Evolutionary conservation across 2,113 vertebrate species (phyloP), one percentile per base, ranked within the genome.

Genomic region (Psophia crepitans): DNA sequence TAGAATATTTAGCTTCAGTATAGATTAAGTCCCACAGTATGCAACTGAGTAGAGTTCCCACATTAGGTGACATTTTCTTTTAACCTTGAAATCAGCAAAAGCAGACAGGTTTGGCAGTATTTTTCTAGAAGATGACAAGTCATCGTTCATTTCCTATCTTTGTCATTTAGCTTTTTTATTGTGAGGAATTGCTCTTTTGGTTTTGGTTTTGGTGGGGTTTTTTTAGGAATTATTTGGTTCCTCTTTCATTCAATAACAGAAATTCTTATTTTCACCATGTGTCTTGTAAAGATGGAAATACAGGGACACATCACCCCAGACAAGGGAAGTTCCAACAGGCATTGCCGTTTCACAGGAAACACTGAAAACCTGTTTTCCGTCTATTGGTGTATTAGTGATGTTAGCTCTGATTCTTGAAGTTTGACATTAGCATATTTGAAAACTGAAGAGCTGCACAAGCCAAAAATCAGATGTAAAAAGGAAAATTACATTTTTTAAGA

Each of bases 1-100:
- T 98, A 97, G 98, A 98, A 98, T 97, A 98, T 98, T 98, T 98
- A 98, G 97, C 95, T 98, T 98, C 98, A 93, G 64, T 98, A 97
- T 97, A 98, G 98, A 98, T 98, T 97, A 98, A 97, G 93, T 96
- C 93, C 84, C 88, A 94, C 87, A 69, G 82, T 97, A 96, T 94
- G 92, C 90, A 96, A 97, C 93, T 93, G 94, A 96, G 87, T 84
- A 77, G 76, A 84, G 93, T 97, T 95, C 89, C 78, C 91, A 35
- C 90, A 85, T 91, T 95, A 92, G 85, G 79, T 97, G 87, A 93
- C 53, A 57, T 96, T 97, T 96, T 97, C 96, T 97, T 98, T 97
- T 97, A 97, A 97, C 95, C 97, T 98, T 97, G 90, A 94, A 97
- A 96, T 97, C 78, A 95, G 57, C 92, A 97, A 96, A 97, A 97